Evolutionary conservation across 64 coral and sea anemone species (phyloP).

Genomic region (Montipora foliosa): DNA sequence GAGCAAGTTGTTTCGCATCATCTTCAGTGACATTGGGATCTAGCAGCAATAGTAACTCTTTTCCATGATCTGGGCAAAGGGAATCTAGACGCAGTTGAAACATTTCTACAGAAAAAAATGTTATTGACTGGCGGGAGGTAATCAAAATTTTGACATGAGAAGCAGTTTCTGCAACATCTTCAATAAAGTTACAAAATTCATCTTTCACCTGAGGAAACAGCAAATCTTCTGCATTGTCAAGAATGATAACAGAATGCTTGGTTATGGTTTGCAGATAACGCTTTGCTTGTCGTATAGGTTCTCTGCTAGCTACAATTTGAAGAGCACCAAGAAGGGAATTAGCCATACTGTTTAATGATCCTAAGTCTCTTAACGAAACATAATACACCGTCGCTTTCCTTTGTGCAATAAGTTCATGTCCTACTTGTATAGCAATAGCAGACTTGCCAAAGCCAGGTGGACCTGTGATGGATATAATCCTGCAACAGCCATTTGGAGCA

Average conservation of each 20-base stretch:
- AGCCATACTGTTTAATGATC: conserved; percentile 78
- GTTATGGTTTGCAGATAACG: conserved; percentile 66
- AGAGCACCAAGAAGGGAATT: conserved; percentile 90
- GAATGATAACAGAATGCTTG: conserved; percentile 79
- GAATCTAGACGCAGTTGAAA: conserved; percentile 49
- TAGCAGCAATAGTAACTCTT: conserved; percentile 55
- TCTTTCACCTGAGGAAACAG: conserved; percentile 59
- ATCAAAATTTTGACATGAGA: conserved; percentile 78
- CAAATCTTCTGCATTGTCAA: conserved; percentile 98
- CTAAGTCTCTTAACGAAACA: conserved; percentile 75
- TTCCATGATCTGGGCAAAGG: conserved; percentile 63
- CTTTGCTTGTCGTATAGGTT: conserved; percentile 76
- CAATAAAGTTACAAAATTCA: conserved; percentile 85
- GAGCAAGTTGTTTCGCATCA: conserved; percentile 78
- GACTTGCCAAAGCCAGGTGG: conserved; percentile 97
- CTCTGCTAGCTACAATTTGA: conserved; percentile 73
- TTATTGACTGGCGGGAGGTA: conserved; percentile 71
- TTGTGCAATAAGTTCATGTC: conserved; percentile 80
- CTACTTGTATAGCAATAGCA: conserved; percentile 89
- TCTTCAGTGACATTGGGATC: conserved; percentile 65
- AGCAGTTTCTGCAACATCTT: conserved; percentile 79
- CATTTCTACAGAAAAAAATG: conserved; percentile 77
- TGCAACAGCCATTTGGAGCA: conserved; percentile 37
- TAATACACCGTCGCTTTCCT: conserved; percentile 75
- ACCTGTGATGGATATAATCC: conserved; percentile 86